A percentile compares a stretch with the other conserved stretches of the same genome.
phyloP scores from a whole-genome alignment of 2,888 invertebrate species.

The Carcina quercana region DNA sequence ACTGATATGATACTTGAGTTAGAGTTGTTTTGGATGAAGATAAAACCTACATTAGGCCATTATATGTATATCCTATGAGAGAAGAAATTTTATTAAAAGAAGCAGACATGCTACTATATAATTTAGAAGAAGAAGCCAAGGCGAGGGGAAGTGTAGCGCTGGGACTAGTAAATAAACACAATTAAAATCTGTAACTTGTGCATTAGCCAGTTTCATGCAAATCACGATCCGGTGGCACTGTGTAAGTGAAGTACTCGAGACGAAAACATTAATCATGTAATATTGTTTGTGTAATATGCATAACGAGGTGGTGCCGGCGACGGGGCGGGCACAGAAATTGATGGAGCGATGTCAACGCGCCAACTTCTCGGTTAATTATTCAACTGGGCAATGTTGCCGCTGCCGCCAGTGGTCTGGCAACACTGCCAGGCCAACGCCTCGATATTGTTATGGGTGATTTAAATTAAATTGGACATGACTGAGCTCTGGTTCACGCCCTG shows the following conservation, averaged over 20 bases:
- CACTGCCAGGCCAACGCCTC: constrained; percentile 9
- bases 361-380: constrained; percentile 61
- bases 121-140: no score
- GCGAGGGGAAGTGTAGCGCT: no score
- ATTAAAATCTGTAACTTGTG: constrained; percentile 35
- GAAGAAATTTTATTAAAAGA: no score
- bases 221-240: constrained; percentile 53
- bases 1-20: no score
- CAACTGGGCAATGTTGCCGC: constrained; percentile 20
- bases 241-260: constrained; percentile 35
- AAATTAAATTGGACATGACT: constrained; percentile 9
- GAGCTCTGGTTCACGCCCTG: no score
- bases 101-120: no score
- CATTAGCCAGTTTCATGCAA: constrained; percentile 67
- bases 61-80: no score
- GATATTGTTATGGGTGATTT: constrained; percentile 8
- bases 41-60: no score
- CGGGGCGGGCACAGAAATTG: constrained; percentile 44
- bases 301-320: constrained; percentile 33
- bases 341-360: constrained; percentile 58
- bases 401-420: constrained; percentile 8
- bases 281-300: constrained; percentile 61
- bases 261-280: constrained; percentile 64
- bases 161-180: background rate
- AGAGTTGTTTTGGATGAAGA: no score